Evolutionary conservation across 2,888 invertebrate species (phyloP).

Genomic region (Sarcophaga variegata): DNA sequence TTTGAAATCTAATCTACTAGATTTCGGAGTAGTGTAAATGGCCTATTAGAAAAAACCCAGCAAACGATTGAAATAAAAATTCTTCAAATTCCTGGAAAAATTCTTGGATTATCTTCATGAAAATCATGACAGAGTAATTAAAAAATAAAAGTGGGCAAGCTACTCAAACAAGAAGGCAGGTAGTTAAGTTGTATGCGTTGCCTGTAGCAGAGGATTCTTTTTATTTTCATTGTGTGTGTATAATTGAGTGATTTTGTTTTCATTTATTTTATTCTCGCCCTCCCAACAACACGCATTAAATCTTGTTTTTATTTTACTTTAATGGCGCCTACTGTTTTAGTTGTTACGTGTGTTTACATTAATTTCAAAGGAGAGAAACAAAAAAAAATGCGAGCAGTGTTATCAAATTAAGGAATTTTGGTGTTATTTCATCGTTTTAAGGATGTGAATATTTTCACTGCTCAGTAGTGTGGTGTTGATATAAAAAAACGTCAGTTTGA

Average conservation of each 20-base stretch:
- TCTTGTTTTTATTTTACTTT: constrained; percentile 18
- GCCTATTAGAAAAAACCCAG: neutral
- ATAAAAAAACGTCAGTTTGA: too few species aligned
- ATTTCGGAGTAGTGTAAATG: too few species aligned
- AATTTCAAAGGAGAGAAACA: neutral
- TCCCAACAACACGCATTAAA: neutral
- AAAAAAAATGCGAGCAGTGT: neutral
- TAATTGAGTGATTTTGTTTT: constrained; percentile 24
- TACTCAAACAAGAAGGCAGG: neutral
- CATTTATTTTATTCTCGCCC: neutral
- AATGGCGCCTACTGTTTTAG: constrained; percentile 6
- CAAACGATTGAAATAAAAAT: neutral
- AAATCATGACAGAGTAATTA: neutral
- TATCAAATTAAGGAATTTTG: neutral
- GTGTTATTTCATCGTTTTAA: neutral
- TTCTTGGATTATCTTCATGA: neutral
- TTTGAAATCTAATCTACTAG: too few species aligned
- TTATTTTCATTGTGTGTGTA: too few species aligned
- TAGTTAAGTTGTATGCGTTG: neutral
- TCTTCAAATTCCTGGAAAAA: constrained; percentile 1
- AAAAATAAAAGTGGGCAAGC: neutral
- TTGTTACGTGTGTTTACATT: neutral
- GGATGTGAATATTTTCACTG: too few species aligned
- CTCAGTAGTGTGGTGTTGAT: too few species aligned
- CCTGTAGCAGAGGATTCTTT: neutral